These are phyloP conservation scores for Lamellibrachia luymesi DNA, from an alignment of 1,140 invertebrate genomes.

Conservation along the genomic window DNA sequence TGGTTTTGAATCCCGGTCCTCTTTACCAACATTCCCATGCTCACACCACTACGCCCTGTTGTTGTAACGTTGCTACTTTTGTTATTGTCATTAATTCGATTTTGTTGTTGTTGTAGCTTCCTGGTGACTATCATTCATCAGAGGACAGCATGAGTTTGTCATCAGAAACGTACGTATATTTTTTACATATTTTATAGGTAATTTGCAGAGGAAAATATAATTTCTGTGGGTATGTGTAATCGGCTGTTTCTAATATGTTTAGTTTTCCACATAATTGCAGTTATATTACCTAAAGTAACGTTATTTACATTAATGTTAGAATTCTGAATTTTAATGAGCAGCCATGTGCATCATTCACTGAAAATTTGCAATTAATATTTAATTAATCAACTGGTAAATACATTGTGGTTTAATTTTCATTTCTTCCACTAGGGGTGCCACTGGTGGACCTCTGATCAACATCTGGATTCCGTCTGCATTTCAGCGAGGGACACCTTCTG, in stretches of 20 bases:
- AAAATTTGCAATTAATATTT: too few relatives aligned
- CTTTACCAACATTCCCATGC: too few relatives aligned
- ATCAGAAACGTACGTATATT: constrained; percentile 38
- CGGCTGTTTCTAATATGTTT: background rate
- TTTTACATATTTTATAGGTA: constrained; percentile 10
- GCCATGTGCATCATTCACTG: background rate
- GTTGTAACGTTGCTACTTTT: constrained; percentile 21
- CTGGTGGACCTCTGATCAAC: constrained; percentile 67
- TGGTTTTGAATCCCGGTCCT: too few relatives aligned
- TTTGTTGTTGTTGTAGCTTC: constrained; percentile 34
- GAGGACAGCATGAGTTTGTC: constrained; percentile 44
- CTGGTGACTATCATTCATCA: constrained; percentile 38
- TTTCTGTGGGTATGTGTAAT: background rate
- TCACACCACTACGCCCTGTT: background rate
- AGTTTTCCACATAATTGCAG: background rate
- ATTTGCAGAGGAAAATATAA: background rate
- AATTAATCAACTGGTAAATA: background rate
- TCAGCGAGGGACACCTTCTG: constrained; percentile 71
- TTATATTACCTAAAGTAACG: background rate
- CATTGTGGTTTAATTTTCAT: background rate
- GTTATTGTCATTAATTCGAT: background rate
- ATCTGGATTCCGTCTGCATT: constrained; percentile 90
- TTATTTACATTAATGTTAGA: background rate
- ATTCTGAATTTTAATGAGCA: background rate
- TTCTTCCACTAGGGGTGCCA: background rate